phyloP scores from a whole-genome alignment of 2,797 vertebrate species.

The Falco peregrinus region DNA sequence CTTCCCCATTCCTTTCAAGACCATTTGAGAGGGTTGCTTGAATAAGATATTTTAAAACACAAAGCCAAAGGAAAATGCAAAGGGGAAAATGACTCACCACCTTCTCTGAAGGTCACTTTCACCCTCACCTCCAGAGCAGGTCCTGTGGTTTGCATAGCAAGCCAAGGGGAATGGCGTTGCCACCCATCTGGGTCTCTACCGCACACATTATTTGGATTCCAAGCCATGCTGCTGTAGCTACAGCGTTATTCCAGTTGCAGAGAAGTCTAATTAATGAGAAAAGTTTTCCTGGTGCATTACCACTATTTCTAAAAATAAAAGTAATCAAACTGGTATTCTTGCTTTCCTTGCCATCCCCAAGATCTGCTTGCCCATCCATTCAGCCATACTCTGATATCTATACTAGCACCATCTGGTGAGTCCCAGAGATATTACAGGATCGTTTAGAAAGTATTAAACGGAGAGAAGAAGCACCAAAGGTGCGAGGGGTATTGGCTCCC shows the following conservation, averaged over 20 bases:
- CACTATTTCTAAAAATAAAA: not conserved
- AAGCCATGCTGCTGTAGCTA: rapidly evolving
- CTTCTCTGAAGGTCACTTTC: not conserved
- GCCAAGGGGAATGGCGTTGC: not conserved
- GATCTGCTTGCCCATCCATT: not conserved
- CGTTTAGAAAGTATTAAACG: not conserved
- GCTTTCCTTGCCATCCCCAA: not conserved
- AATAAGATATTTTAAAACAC: not conserved
- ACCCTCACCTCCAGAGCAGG: not conserved
- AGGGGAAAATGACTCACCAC: not conserved
- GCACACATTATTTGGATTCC: rapidly evolving
- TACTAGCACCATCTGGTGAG: slow-evolving; percentile 52
- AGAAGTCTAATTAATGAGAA: not conserved
- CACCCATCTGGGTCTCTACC: not conserved
- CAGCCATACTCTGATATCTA: not conserved
- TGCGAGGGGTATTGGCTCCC: not conserved
- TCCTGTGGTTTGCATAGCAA: not conserved
- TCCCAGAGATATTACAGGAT: not conserved
- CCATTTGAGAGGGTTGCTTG: not conserved
- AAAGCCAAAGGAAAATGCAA: not conserved
- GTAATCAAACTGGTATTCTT: not conserved
- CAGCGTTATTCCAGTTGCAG: not conserved
- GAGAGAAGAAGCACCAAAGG: not conserved
- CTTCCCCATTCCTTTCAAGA: not conserved
- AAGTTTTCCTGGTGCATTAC: not conserved